Evolutionary conservation across 1,140 invertebrate species (phyloP), one percentile per base, ranked within the genome.

Genomic region (Chironomus tepperi): DNA sequence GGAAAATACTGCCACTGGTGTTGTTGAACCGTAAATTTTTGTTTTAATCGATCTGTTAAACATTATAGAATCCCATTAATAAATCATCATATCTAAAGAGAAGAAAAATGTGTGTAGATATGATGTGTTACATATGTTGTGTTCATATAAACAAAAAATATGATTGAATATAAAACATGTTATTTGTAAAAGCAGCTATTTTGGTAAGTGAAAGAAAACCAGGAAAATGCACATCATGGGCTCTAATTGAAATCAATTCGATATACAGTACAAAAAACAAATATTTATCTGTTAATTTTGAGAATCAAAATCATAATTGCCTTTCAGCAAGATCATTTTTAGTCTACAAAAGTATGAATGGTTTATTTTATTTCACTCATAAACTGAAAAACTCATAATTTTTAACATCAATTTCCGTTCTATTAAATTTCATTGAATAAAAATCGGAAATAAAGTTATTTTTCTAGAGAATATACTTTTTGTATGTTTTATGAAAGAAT

Each of bases 361-460:
- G 47, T 8, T 47, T 7, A 3, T 47, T 10, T 47, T 7, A 10
- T 47, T 47, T 7, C 43, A 3, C 15, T 47, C 24, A 47, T 3
- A 47, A 47, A 47, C 9, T 47, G 15, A 47, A 47, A 43, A 10
- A 57, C 19, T 70, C 18, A 18, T 70, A 3, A 70, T 70, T 70
- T 70, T 70, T 18, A 9, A 18, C 10, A 9, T 70, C 65, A 21
- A 70, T 70, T 70, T 70, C 65, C 65, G 47, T 57, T 67, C 64
- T 70, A 70, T 70, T 70, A 18, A 70, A 18, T 70, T 70, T 70
- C 6, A 18, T 18, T 19, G 9, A 12, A n/a, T n/a, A 18, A 70
- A 70, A 19, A 18, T 70, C 65, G 65, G 19, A 70, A 70, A 70
- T 70, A 57, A 57, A 57, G 47, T 57, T 57, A 57, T 57, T 57